Evolutionary conservation across 1,140 invertebrate species (phyloP).

Genomic region (Cyphomyrmex costatus): DNA sequence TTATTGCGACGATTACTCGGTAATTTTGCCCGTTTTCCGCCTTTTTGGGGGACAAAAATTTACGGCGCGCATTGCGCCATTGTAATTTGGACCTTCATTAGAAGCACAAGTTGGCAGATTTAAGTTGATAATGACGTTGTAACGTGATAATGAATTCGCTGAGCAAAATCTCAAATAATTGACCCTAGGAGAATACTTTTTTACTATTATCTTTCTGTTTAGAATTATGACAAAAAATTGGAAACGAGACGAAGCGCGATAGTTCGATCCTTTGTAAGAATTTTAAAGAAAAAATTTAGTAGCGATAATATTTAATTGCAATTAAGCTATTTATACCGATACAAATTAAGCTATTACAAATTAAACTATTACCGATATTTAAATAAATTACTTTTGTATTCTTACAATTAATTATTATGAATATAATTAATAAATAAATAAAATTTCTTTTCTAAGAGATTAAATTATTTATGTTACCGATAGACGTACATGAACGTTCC

Average conservation of each 20-base stretch:
- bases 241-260: neutral
- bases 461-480: constrained; percentile 1
- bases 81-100: constrained; percentile 41
- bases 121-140: constrained; percentile 47
- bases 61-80: constrained; percentile 7
- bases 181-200: neutral
- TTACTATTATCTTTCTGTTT: neutral
- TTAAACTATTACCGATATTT: neutral
- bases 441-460: neutral
- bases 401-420: neutral
- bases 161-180: constrained; percentile 13
- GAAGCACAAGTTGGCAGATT: constrained; percentile 27
- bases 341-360: no score
- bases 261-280: neutral
- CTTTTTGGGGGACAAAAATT: constrained; percentile 28
- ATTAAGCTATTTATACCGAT: neutral
- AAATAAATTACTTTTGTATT: neutral
- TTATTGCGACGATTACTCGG: constrained; percentile 38
- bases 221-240: neutral
- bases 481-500: neutral
- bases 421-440: neutral
- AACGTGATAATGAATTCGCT: constrained; percentile 31
- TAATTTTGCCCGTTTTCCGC: constrained; percentile 42
- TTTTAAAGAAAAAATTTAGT: neutral
- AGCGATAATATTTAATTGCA: no score